A percentile compares a stretch with the other conserved stretches of the same genome.
Conservation (phyloP, 1,140 invertebrate species). For the Trichogramma pretiosum region DNA sequence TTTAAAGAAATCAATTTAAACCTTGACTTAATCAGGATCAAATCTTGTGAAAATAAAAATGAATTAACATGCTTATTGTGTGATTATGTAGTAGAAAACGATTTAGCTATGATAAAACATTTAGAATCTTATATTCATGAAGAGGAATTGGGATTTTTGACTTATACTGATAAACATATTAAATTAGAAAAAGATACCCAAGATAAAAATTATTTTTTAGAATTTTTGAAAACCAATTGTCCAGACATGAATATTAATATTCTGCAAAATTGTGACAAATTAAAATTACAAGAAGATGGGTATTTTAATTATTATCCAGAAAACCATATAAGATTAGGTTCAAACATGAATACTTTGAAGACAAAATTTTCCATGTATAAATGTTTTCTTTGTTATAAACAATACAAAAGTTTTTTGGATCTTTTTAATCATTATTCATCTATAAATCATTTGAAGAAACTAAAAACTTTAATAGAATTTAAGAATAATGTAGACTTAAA, state of each 20-base stretch:
- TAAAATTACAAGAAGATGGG: too few relatives aligned
- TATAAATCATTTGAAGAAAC: too few relatives aligned
- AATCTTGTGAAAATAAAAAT: background rate
- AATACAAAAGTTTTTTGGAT: background rate
- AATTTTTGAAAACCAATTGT: too few relatives aligned
- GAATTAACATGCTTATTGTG: background rate
- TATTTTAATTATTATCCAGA: too few relatives aligned
- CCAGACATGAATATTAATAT: background rate
- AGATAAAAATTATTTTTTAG: background rate
- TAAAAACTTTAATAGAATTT: too few relatives aligned
- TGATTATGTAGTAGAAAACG: background rate
- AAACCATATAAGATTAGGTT: background rate
- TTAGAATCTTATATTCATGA: background rate
- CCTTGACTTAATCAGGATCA: background rate
- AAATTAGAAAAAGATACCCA: too few relatives aligned
- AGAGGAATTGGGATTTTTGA: background rate
- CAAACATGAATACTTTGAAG: background rate
- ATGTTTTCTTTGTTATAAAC: constrained; percentile 2
- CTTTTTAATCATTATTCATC: background rate
- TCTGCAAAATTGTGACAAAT: background rate
- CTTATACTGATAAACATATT: background rate
- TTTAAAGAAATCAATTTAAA: background rate
- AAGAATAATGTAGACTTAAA: too few relatives aligned
- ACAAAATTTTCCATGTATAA: constrained; percentile 4
- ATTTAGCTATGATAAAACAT: background rate